These are phyloP conservation scores for Drosophila multiciliata DNA, from an alignment of 2,888 invertebrate species.

Conservation along the genomic window DNA sequence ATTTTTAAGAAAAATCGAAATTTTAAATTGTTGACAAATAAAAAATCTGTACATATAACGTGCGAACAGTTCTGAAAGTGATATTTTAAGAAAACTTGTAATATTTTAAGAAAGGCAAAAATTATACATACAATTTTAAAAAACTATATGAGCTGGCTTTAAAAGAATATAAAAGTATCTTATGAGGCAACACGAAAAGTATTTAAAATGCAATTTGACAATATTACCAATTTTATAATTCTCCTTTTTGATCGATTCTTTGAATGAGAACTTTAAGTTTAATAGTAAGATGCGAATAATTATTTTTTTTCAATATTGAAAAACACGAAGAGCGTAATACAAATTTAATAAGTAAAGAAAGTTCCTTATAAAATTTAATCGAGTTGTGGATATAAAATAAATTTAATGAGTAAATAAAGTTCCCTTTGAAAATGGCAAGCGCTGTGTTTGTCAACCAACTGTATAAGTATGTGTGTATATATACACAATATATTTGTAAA, in stretches of 20 bases:
- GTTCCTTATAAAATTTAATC: not conserved
- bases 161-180: not conserved
- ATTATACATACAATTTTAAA: not conserved
- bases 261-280: not conserved
- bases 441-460: not conserved
- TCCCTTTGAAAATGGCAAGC: not conserved
- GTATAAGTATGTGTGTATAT: not conserved
- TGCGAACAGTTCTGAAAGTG: not conserved
- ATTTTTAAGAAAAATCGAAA: not conserved
- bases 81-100: conserved; percentile 3
- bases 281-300: not conserved
- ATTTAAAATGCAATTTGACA: not conserved
- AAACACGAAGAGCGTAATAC: not conserved
- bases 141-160: not conserved
- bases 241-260: not conserved
- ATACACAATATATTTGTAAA: not conserved
- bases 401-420: not conserved
- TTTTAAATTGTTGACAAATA: not conserved
- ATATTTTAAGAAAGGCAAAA: not conserved
- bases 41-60: not conserved
- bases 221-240: not conserved
- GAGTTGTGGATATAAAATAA: not conserved
- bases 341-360: not conserved
- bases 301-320: not conserved
- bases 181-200: not conserved